Conservation (phyloP, 2,797 vertebrate species). For the Varecia variegata region DNA sequence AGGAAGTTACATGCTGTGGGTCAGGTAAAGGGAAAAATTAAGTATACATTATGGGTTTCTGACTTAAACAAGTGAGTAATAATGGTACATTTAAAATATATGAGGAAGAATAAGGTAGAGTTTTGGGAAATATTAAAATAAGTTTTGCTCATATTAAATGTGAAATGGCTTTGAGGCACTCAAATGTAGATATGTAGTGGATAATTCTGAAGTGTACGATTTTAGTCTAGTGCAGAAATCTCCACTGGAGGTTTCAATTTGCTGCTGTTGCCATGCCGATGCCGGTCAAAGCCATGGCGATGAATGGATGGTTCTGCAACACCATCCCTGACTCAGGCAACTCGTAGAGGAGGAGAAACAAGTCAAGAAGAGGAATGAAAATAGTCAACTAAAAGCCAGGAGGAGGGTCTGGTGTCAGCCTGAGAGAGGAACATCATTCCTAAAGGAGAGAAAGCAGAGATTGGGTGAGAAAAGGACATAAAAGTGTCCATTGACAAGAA, state of each 20-base stretch:
- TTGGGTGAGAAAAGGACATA: background rate
- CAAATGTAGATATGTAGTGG: background rate
- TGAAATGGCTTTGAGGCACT: background rate
- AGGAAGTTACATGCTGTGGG: background rate
- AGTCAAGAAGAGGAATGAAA: background rate
- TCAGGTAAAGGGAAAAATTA: background rate
- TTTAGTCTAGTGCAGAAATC: background rate
- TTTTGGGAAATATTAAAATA: background rate
- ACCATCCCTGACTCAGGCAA: background rate
- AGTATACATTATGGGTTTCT: background rate
- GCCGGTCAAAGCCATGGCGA: background rate
- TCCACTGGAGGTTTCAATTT: background rate
- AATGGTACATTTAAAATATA: background rate
- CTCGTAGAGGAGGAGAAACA: background rate
- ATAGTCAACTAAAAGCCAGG: background rate
- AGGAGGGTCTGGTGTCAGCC: background rate
- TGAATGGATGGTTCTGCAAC: background rate
- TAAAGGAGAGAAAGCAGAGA: background rate
- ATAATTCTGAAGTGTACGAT: background rate
- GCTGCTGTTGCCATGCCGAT: background rate
- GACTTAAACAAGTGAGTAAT: background rate
- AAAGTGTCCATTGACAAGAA: background rate
- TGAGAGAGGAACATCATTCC: background rate
- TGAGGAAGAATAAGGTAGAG: background rate
- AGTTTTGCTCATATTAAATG: background rate